phyloP scores from a whole-genome alignment of 2,888 invertebrate genomes.

The Cryptophagus acutangulus region DNA sequence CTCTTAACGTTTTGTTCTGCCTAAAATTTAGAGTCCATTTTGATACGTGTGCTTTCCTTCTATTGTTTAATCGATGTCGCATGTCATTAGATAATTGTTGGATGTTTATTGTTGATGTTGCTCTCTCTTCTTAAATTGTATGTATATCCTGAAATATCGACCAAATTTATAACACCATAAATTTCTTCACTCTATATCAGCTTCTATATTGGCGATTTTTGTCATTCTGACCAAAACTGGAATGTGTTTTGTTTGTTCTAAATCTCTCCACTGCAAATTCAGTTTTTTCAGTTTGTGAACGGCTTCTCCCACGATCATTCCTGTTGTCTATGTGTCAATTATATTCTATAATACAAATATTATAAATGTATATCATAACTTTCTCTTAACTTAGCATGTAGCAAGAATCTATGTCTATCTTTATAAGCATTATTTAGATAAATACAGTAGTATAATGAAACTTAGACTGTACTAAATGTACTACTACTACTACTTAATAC shows the following conservation, averaged over 20 bases:
- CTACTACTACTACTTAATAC: too few species aligned
- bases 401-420: constrained; percentile 35
- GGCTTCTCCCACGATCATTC: constrained; percentile 13
- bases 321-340: constrained; percentile 41
- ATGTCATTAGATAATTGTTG: constrained; percentile 46
- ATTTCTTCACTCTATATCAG: not conserved
- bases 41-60: constrained; percentile 3
- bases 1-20: constrained; percentile 2
- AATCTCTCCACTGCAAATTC: not conserved
- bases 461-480: constrained; percentile 43
- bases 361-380: constrained; percentile 36
- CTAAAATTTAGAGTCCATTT: constrained; percentile 2
- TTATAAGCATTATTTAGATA: constrained; percentile 25
- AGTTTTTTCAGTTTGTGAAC: not conserved
- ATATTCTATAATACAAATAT: constrained; percentile 39
- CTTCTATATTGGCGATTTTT: not conserved
- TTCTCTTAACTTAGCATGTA: constrained; percentile 36
- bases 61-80: constrained; percentile 39
- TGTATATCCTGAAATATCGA: not conserved
- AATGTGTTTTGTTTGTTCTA: constrained; percentile 14
- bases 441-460: constrained; percentile 30
- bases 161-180: not conserved
- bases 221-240: constrained; percentile 9
- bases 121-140: constrained; percentile 23
- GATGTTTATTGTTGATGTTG: constrained; percentile 47